Percentiles rank a stretch among this genome's conserved stretches.
These are phyloP conservation scores for Myotis planiceps DNA, from an alignment of 2,797 vertebrate species.

Conservation along the genomic window DNA sequence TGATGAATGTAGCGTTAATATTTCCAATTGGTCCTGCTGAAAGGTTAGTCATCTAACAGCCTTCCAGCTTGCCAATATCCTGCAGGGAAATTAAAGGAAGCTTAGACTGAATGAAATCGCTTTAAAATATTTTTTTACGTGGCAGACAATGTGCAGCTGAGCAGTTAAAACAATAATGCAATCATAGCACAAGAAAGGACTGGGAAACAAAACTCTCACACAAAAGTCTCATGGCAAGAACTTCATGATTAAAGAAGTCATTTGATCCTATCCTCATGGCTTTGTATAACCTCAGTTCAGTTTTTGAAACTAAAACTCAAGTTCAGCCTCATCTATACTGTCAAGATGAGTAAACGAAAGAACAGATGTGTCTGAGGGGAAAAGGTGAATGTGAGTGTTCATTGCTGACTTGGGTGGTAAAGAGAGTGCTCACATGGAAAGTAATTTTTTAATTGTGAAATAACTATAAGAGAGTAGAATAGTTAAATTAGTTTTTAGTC, in stretches of 20 bases:
- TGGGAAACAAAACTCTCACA: neutral
- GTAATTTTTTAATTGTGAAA: neutral
- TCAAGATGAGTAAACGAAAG: neutral
- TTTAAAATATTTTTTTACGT: conserved; percentile 23
- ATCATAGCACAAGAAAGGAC: neutral
- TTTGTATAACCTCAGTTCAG: conserved; percentile 27
- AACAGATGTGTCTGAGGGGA: neutral
- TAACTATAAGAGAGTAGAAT: neutral
- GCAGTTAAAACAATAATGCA: conserved; percentile 52
- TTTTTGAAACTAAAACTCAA: conserved; percentile 50
- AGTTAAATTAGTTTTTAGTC: neutral
- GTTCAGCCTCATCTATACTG: neutral
- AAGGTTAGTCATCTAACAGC: conserved; percentile 56
- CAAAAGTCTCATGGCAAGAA: conserved; percentile 25
- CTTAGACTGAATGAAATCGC: conserved; percentile 37
- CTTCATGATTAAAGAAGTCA: conserved; percentile 56
- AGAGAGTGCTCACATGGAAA: neutral
- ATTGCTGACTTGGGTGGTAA: rapidly evolving
- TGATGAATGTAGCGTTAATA: conserved; percentile 11
- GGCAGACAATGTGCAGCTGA: conserved; percentile 15
- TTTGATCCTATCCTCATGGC: conserved; percentile 25
- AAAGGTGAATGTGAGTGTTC: rapidly evolving
- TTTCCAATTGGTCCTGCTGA: conserved; percentile 22
- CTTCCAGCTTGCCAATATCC: conserved; percentile 64
- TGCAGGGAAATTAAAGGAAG: conserved; percentile 68